Evolutionary conservation across 2,797 vertebrate genomes (phyloP).

Genomic region (Cephalopachus bancanus): DNA sequence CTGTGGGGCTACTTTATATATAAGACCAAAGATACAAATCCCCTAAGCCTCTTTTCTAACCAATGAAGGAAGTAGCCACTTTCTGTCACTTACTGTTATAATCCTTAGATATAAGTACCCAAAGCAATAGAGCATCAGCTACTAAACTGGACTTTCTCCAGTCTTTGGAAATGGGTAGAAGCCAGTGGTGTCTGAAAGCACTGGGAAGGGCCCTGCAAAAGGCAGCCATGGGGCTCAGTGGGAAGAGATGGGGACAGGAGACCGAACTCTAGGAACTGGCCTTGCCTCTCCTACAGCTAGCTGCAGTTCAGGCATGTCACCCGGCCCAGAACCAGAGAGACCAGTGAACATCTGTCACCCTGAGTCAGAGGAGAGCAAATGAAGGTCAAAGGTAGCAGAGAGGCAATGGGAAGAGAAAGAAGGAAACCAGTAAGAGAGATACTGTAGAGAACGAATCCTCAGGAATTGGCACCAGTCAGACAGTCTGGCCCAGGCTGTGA

Average conservation of each 20-base stretch:
- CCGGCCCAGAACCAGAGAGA: neutral
- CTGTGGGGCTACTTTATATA: neutral
- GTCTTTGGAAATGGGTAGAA: neutral
- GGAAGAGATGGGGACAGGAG: neutral
- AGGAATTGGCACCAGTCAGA: neutral
- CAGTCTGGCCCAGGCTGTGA: conserved; percentile 14
- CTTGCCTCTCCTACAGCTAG: neutral
- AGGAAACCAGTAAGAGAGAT: neutral
- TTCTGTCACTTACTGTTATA: neutral
- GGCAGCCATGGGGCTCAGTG: neutral
- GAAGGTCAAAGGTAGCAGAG: neutral
- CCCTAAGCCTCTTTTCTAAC: neutral
- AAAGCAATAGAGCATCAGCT: neutral
- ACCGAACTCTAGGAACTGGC: neutral
- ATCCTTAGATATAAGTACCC: neutral
- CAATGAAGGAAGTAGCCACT: neutral
- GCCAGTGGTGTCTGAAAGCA: neutral
- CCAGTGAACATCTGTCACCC: neutral
- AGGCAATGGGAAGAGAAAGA: neutral
- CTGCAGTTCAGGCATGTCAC: neutral
- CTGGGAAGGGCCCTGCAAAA: neutral
- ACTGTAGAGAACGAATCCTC: neutral
- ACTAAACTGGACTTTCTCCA: neutral
- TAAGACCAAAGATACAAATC: neutral
- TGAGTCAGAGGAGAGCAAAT: neutral